Conservation (phyloP, 2,113 vertebrate genomes). For the Nycticryphes semicollaris region DNA sequence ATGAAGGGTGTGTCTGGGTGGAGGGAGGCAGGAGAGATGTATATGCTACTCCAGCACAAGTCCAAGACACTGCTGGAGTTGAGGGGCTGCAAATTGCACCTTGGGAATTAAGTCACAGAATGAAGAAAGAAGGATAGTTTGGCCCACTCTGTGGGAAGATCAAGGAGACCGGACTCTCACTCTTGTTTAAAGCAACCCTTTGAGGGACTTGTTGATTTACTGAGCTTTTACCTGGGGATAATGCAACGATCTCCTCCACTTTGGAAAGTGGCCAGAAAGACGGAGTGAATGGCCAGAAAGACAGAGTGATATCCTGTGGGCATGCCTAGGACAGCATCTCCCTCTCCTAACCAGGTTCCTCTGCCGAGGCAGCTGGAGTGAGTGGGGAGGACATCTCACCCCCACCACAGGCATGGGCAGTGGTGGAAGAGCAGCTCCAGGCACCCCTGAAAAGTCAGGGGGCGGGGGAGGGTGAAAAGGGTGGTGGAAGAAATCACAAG, state of each 20-base stretch:
- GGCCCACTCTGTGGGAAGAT: background rate
- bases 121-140: background rate
- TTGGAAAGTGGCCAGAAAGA: background rate
- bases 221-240: background rate
- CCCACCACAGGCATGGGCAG: fast-evolving
- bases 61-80: background rate
- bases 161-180: fast-evolving
- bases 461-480: fast-evolving
- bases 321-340: background rate
- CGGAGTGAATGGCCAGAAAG: background rate
- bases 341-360: fast-evolving
- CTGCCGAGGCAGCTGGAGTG: fast-evolving
- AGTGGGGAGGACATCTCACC: fast-evolving
- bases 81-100: background rate
- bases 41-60: background rate
- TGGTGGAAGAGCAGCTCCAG: background rate
- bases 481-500: background rate
- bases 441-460: background rate
- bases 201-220: background rate
- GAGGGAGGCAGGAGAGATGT: background rate
- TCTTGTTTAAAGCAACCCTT: fast-evolving
- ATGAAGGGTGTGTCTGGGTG: background rate
- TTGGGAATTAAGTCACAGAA: background rate
- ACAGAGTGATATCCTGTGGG: background rate
- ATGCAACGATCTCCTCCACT: background rate